Evolutionary conservation across 2,797 vertebrate genomes (phyloP).

Genomic region (Huso huso): DNA sequence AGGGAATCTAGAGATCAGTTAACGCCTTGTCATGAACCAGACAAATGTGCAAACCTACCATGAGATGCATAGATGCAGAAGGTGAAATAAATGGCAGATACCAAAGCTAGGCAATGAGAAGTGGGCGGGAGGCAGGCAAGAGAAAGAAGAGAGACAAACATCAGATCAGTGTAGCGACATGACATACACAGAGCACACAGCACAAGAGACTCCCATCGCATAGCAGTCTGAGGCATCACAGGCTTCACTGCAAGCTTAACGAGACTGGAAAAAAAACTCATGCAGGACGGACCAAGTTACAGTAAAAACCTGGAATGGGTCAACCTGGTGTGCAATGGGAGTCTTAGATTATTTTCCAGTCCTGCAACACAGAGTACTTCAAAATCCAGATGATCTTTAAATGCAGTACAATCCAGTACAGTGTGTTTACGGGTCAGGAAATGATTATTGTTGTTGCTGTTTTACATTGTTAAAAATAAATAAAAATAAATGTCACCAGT

Average conservation of each 20-base stretch:
- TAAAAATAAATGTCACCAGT: too few relatives aligned
- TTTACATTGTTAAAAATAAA: too few relatives aligned
- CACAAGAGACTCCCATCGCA: constrained; percentile 21
- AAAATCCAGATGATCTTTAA: too few relatives aligned
- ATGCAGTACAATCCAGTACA: too few relatives aligned
- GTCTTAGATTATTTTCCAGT: too few relatives aligned
- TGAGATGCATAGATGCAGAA: constrained; percentile 61
- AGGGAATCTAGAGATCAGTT: too few relatives aligned
- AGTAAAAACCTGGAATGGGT: neutral
- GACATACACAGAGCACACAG: constrained; percentile 31
- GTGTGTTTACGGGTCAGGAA: too few relatives aligned
- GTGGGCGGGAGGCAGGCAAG: constrained; percentile 48
- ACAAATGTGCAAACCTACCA: constrained; percentile 46
- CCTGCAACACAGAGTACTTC: too few relatives aligned
- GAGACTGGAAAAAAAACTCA: neutral
- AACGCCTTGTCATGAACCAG: neutral
- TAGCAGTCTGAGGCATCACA: neutral
- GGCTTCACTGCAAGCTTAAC: neutral
- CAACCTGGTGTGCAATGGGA: neutral
- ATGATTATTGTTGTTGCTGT: too few relatives aligned
- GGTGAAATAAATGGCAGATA: constrained; percentile 63
- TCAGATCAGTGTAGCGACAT: constrained; percentile 33
- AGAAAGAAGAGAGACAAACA: constrained; percentile 45
- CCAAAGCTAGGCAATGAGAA: constrained; percentile 60
- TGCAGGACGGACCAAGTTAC: neutral